Evolutionary conservation across 2,888 invertebrate species (phyloP).

Genomic region (Ectemnius continuus): DNA sequence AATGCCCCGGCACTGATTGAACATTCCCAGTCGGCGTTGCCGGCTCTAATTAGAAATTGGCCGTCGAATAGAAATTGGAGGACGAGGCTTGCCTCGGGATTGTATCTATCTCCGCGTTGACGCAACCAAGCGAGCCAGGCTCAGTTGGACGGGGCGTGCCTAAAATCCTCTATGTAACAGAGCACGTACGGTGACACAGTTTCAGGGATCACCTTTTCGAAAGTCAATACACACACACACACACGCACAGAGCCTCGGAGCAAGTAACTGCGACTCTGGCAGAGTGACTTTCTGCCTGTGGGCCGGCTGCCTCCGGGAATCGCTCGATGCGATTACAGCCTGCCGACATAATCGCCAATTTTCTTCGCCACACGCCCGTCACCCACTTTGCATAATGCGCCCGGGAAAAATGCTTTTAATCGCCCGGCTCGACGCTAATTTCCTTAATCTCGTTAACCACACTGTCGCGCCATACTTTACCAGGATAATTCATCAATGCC

Average conservation of each 20-base stretch:
- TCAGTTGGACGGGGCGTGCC: slow-evolving; percentile 49
- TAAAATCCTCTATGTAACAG: slow-evolving; percentile 63
- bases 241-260: no score
- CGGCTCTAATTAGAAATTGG: slow-evolving; percentile 54
- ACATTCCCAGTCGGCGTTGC: neutral
- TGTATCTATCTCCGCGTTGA: slow-evolving; percentile 38
- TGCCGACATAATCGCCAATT: neutral
- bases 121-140: slow-evolving; percentile 37
- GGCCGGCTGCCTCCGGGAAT: neutral
- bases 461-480: no score
- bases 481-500: no score
- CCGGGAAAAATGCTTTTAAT: neutral
- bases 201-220: slow-evolving; percentile 62
- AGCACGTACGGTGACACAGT: slow-evolving; percentile 55
- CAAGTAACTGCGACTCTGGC: no score
- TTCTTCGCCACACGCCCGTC: neutral
- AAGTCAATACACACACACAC: slow-evolving; percentile 50
- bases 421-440: neutral
- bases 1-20: slow-evolving; percentile 16
- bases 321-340: neutral
- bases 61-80: slow-evolving; percentile 43
- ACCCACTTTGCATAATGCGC: neutral
- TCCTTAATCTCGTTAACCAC: neutral
- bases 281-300: neutral
- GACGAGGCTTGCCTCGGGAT: slow-evolving; percentile 22